Evolutionary conservation across 37 sponge, comb jelly and placozoan genomes (phyloP), one percentile per base, ranked within the genome.

Genomic region (Amphimedon queenslandica): DNA sequence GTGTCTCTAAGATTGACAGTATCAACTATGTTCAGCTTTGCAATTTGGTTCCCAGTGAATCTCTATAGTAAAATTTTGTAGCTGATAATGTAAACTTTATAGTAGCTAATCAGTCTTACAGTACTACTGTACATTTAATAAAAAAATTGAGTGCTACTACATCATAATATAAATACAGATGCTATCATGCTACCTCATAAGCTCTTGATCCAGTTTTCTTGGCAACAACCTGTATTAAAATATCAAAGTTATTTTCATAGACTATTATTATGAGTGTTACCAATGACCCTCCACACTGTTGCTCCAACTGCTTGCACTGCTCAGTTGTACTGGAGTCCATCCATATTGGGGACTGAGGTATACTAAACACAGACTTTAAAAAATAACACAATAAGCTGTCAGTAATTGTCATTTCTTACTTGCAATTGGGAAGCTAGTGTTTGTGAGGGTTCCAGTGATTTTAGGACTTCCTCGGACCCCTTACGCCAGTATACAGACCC

Each of bases 401-500:
- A 29, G 25, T 2, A 10, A 30, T 38, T 41, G 33, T 27, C 25
- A 37, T 32, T 1, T 21, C 20, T 36, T 57, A 92, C 91, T 78
- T 89, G n/a, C 33, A 93, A 81, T 42, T 90, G 92, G 2, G 43
- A 71, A 27, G 37, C 63, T 32, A 94, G 80, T 2, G 86, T 42
- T 8, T 29, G 18, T 11, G 4, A 0, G 16, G 89, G 43, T 0
- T 84, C 53, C 41, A 94, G 82, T 11, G 58, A 53, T 8, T 69
- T 21, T 47, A 95, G 42, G 11, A 85, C 57, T 2, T 57, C 57
- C 55, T 61, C 67, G 27, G 87, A 81, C 11, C 89, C 97, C 42
- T 64, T 72, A 27, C 67, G 78, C 97, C 97, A 96, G 72, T 96
- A 96, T 18, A 96, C 88, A 75, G 93, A 92, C 51, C 97, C 97